phyloP scores from a whole-genome alignment of 2,113 vertebrate species.

The Martes martes region DNA sequence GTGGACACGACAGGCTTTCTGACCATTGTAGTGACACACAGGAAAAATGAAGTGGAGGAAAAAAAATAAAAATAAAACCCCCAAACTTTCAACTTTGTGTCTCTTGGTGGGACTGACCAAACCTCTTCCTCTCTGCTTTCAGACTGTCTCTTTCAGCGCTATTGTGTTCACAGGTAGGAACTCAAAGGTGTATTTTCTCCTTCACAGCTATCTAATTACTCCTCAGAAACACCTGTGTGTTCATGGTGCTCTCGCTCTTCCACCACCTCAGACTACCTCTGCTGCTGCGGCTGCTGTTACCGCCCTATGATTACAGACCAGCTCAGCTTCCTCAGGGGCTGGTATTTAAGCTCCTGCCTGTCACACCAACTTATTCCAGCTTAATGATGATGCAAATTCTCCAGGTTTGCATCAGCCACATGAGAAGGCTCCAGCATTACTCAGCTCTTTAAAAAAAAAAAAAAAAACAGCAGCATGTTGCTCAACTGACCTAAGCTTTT shows the following conservation, averaged over 20 bases:
- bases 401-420: constrained; percentile 90
- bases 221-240: constrained; percentile 79
- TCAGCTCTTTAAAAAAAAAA: constrained; percentile 78
- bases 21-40: constrained; percentile 80
- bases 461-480: constrained; percentile 76
- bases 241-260: background rate
- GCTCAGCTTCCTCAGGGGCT: constrained; percentile 83
- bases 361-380: constrained; percentile 84
- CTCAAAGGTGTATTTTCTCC: constrained; percentile 27
- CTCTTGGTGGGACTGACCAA: constrained; percentile 33
- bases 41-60: background rate
- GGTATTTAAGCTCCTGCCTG: constrained; percentile 84
- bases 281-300: constrained; percentile 37
- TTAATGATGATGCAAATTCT: constrained; percentile 89
- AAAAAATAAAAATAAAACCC: background rate
- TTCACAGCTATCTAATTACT: background rate
- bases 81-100: constrained; percentile 66
- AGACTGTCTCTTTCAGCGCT: constrained; percentile 56
- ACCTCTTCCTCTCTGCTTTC: constrained; percentile 38
- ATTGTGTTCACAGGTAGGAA: constrained; percentile 61
- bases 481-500: constrained; percentile 75
- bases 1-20: constrained; percentile 78
- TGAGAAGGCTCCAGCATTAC: constrained; percentile 81
- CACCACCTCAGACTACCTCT: background rate
- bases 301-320: constrained; percentile 80